Base-by-base conservation (phyloP, 2,797 vertebrate genomes). In the Darevskia mixta region DNA sequence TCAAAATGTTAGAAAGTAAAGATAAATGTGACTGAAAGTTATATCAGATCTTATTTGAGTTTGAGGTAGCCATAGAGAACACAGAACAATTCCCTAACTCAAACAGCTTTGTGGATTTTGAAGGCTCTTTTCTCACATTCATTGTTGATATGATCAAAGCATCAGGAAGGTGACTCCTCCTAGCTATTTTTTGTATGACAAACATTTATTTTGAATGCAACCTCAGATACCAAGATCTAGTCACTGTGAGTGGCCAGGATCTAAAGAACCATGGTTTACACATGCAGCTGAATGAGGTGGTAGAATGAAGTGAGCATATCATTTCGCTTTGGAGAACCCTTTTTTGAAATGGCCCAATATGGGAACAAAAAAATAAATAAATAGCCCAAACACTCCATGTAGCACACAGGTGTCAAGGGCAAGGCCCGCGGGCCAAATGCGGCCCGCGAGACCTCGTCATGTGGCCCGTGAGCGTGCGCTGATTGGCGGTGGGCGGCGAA, bases 1-100 rank as follows among this genome's bases (percentile, higher is more conserved):
- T 93, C 73, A 61, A 4, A 84, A 83, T 90, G 43, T 0, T 35
- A 79, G 10, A 85, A 73, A 61, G 64, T 82, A 8, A 58, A 7
- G 8, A 4, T 91, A 82, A 76, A 80, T 76, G 9, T 90, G 23
- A 61, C 0, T 2, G 32, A 55, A 91, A 17, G 17, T 77, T 67
- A 8, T 23, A 69, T 76, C 8, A 55, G 10, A 67, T 27, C 71
- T 7, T 27, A n/a, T 77, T 83, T 38, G 25, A 67, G 5, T 29
- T 38, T 25, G 61, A 78, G n/a, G n/a, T 61, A 11, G 17, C 29
- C 8, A 61, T 23, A 38, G n/a, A 80, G 32, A 76, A 76, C 29
- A n/a, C 18, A 35, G 11, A 7, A n/a, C 45, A 38, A 55, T 81
- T 87, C 49, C 61, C 41, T 23, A 82, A 75, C 58, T 38, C n/a